These are phyloP conservation scores for Lochmaea crataegi DNA, from an alignment of 2,888 invertebrate species.

Conservation along the genomic window DNA sequence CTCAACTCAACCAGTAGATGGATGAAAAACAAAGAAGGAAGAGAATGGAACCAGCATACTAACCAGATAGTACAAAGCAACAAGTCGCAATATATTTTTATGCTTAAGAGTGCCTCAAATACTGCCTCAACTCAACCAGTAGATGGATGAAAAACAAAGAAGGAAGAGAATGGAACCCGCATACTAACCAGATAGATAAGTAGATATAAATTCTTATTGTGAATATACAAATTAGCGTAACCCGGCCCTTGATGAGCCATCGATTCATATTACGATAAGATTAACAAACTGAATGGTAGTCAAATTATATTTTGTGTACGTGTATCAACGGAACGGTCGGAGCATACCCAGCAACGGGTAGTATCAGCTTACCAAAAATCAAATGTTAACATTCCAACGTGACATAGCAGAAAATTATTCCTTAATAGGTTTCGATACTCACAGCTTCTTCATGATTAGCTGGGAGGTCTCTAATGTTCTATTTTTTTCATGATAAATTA, in stretches of 20 bases:
- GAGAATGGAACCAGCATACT: no score
- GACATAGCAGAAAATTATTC: constrained; percentile 63
- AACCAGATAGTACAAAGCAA: no score
- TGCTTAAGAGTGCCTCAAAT: no score
- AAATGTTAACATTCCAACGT: constrained; percentile 64
- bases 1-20: no score
- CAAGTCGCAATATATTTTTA: no score
- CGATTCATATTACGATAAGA: constrained; percentile 47
- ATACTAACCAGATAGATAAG: no score
- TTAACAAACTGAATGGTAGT: constrained; percentile 56
- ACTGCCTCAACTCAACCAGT: no score
- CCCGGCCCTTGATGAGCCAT: not conserved
- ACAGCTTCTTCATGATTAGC: constrained; percentile 61
- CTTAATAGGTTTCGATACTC: constrained; percentile 62
- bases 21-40: no score
- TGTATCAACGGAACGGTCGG: constrained; percentile 26
- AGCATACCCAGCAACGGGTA: constrained; percentile 30
- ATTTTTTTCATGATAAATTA: not conserved
- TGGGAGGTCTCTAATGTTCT: constrained; percentile 52
- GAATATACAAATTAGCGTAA: not conserved
- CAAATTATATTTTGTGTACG: constrained; percentile 53
- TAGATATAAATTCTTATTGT: not conserved
- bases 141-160: no score
- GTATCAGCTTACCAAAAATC: constrained; percentile 61
- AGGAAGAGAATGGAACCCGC: no score